Evolutionary conservation across 2,113 vertebrate genomes (phyloP).

Genomic region (Cynocephalus volans): DNA sequence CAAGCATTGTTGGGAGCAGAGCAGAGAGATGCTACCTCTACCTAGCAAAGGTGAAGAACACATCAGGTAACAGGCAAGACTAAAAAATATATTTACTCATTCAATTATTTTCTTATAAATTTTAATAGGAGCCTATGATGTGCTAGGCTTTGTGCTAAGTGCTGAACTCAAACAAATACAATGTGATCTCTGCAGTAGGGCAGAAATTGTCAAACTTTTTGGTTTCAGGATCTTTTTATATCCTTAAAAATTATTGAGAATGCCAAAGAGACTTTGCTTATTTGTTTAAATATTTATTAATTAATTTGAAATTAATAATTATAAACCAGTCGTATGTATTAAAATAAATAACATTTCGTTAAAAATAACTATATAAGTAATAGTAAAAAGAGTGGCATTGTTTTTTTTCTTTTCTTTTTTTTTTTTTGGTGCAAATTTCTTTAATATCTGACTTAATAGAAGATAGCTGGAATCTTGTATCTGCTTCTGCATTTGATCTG

Average conservation of each 20-base stretch:
- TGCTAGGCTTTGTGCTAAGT: neutral
- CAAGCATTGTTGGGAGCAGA: neutral
- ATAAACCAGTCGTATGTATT: neutral
- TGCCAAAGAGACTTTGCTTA: neutral
- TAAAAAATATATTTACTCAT: neutral
- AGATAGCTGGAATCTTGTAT: neutral
- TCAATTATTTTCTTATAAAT: neutral
- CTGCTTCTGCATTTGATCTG: neutral
- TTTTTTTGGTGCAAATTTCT: neutral
- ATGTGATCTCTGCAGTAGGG: neutral
- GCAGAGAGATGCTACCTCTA: neutral
- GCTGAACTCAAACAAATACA: neutral
- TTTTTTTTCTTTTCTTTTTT: neutral
- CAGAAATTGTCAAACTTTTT: neutral
- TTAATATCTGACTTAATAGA: constrained; percentile 35
- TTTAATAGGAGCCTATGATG: neutral
- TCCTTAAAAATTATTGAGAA: neutral
- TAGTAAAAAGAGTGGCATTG: neutral
- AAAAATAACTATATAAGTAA: neutral
- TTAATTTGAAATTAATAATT: neutral
- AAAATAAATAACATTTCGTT: neutral
- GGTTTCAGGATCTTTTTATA: neutral
- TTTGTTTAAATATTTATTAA: neutral
- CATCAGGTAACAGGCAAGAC: neutral
- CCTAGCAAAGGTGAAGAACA: neutral